These are phyloP conservation scores for Odontocerum albicorne DNA, from an alignment of 2,888 invertebrate species.

Conservation along the genomic window DNA sequence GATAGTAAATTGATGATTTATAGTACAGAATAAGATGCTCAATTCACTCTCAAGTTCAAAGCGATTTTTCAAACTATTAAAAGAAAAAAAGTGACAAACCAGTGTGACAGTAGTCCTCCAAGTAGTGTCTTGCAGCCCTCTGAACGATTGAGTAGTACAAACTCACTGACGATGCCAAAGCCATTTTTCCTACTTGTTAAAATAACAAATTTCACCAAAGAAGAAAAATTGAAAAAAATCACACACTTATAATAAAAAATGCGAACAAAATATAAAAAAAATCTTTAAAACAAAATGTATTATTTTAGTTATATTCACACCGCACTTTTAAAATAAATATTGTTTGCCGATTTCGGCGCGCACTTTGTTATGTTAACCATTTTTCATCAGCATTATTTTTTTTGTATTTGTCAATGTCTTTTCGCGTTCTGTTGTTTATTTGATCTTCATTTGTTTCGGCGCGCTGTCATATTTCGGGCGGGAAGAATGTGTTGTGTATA, in stretches of 20 bases:
- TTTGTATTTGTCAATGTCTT: background rate
- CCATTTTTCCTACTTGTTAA: conserved; percentile 46
- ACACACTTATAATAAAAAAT: conserved; percentile 22
- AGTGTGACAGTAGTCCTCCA: conserved; percentile 68
- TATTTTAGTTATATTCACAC: conserved; percentile 13
- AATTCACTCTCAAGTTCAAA: too few species aligned
- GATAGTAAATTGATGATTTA: too few species aligned
- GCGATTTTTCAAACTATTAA: too few species aligned
- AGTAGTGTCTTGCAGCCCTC: conserved; percentile 66
- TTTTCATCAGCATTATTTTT: conserved; percentile 1
- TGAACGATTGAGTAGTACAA: conserved; percentile 70
- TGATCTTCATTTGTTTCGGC: conserved; percentile 43
- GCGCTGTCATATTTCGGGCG: conserved; percentile 40
- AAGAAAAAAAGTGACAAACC: too few species aligned
- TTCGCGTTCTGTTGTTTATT: conserved; percentile 7
- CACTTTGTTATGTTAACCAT: conserved; percentile 6
- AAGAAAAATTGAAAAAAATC: conserved; percentile 23
- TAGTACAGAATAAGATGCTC: too few species aligned
- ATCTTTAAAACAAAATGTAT: conserved; percentile 4
- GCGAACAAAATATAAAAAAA: conserved; percentile 22
- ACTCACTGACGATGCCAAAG: conserved; percentile 68
- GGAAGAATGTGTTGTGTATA: conserved; percentile 39
- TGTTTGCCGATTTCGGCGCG: conserved; percentile 12
- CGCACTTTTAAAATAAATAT: conserved; percentile 22
- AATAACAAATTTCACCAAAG: conserved; percentile 16